phyloP scores from a whole-genome alignment of 1,140 invertebrate genomes.

The Meteorus sp. region DNA sequence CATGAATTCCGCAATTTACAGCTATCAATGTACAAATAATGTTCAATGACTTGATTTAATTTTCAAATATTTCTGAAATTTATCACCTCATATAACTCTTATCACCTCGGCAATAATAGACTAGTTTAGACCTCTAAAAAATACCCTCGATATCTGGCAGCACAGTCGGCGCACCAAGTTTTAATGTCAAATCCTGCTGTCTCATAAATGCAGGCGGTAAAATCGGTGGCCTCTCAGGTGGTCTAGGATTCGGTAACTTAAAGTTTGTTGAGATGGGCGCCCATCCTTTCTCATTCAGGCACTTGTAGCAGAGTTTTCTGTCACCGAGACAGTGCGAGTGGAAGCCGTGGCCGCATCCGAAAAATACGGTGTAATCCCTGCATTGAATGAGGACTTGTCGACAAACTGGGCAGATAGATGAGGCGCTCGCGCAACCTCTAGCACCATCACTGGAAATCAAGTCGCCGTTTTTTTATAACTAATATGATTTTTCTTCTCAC shows the following conservation, averaged over 20 bases:
- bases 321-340: constrained; percentile 51
- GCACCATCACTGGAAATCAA: constrained; percentile 41
- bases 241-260: constrained; percentile 28
- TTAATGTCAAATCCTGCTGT: too few species aligned
- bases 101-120: too few species aligned
- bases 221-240: constrained; percentile 45
- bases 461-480: not conserved
- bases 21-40: constrained; percentile 19
- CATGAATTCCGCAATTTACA: constrained; percentile 1
- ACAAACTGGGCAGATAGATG: constrained; percentile 49
- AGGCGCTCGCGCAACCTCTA: constrained; percentile 44
- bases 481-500: not conserved
- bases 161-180: constrained; percentile 49
- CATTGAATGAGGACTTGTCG: constrained; percentile 46
- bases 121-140: constrained; percentile 50
- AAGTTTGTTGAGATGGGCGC: constrained; percentile 41
- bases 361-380: constrained; percentile 48
- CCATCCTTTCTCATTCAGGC: constrained; percentile 54
- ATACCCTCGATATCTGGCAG: constrained; percentile 54
- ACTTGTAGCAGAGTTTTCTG: constrained; percentile 53
- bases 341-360: constrained; percentile 54
- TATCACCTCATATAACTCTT: too few species aligned
- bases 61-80: not conserved
- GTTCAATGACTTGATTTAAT: too few species aligned
- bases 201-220: too few species aligned